Base-by-base conservation (phyloP, 2,797 vertebrate species). In the Denticeps clupeoides region DNA sequence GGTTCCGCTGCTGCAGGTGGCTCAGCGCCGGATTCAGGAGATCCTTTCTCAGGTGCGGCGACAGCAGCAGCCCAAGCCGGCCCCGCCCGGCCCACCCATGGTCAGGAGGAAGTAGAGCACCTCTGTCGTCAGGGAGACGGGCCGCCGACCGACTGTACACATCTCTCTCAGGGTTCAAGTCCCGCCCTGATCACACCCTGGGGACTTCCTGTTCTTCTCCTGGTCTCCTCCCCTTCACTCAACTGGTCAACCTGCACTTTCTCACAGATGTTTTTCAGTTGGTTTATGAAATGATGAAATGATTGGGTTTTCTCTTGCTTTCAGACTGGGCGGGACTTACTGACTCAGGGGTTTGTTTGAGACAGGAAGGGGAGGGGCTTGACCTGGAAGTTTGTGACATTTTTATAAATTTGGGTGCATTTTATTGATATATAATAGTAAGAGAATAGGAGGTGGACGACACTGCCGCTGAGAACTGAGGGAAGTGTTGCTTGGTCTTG, bases 1-100 rank as follows among this genome's bases (percentile, higher is more conserved):
- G 45, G 31, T 7, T 26, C 0, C 41, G 24, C 26, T 16, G 8
- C 51, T 8, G 10, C 65, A 99, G 94, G 82, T 97, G 82, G 95
- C 95, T 65, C 95, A 99, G 84, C 86, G 95, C 51, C 98, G 97
- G 88, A 97, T 99, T 83, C 94, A 97, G 84, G 95, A 98, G 84
- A 99, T 99, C 72, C 77, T 98, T 73, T 84, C 87, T 75, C 94
- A 98, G 87, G 93, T 99, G 78, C 92, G 89, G 75, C 86, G 93
- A 77, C 95, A 98, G 65, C 91, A 96, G 75, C 90, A 96, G 68
- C 83, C 87, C 45, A 86, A 86, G 60, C 62, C 77, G 31, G 68
- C 81, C 47, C 77, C 90, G 55, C 73, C 82, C 68, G 89, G 84
- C 73, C 81, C 87, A 56, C 87, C 87, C 63, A 72, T 83, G 69